phyloP scores from a whole-genome alignment of 2,888 invertebrate genomes.

The Emmelina monodactyla region DNA sequence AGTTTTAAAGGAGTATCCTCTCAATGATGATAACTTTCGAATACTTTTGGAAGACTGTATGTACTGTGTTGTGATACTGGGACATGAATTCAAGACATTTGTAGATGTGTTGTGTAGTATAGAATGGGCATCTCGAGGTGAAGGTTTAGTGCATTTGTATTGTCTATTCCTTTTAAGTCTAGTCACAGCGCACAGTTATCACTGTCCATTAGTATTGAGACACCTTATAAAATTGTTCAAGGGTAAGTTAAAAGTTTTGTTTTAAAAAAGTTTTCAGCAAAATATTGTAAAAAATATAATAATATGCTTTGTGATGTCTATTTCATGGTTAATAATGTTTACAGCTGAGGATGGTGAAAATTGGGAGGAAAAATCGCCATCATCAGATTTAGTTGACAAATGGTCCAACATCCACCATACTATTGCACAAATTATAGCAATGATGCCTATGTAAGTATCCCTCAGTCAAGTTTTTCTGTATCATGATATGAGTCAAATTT shows the following conservation, averaged over 20 bases:
- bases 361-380: conserved; percentile 63
- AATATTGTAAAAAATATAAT: not conserved
- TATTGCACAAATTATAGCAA: conserved; percentile 53
- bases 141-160: conserved; percentile 36
- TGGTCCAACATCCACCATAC: conserved; percentile 71
- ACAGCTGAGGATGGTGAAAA: conserved; percentile 59
- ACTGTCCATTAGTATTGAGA: conserved; percentile 40
- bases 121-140: conserved; percentile 40
- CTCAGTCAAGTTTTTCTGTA: no score
- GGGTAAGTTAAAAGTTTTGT: conserved; percentile 27
- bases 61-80: conserved; percentile 43
- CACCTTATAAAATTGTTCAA: conserved; percentile 43
- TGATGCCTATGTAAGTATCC: conserved; percentile 57
- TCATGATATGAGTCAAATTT: no score
- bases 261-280: not conserved
- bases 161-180: conserved; percentile 39
- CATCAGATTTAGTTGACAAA: conserved; percentile 55
- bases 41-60: conserved; percentile 47
- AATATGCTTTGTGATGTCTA: not conserved
- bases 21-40: conserved; percentile 48
- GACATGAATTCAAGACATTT: conserved; percentile 39
- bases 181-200: conserved; percentile 55
- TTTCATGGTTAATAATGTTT: conserved; percentile 13
- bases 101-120: conserved; percentile 41
- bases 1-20: conserved; percentile 41